Conservation (phyloP, 2,797 vertebrate species). For the Falco cherrug region DNA sequence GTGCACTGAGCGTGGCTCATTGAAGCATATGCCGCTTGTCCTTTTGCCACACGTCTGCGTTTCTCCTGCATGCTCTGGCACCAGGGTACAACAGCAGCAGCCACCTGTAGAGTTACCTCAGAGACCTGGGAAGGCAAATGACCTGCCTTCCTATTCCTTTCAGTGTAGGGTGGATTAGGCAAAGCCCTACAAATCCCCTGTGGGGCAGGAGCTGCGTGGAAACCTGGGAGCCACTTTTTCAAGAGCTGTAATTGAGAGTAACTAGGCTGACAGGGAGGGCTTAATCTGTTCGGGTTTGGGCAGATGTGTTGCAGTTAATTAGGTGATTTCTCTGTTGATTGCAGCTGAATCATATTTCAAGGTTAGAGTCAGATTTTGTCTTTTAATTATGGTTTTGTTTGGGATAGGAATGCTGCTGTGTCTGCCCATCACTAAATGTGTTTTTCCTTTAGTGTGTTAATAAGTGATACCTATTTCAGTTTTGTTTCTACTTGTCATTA, state of each 20-base stretch:
- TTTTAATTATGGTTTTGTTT: background rate
- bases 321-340: background rate
- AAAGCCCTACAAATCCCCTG: background rate
- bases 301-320: background rate
- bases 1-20: background rate
- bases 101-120: background rate
- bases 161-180: background rate
- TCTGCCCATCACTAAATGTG: background rate
- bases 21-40: background rate
- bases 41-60: background rate
- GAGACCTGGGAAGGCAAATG: fast-evolving
- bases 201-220: background rate
- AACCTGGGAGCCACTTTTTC: background rate
- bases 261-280: background rate
- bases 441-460: background rate
- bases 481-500: background rate
- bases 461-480: background rate
- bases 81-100: background rate
- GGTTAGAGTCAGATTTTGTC: background rate
- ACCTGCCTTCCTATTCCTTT: background rate
- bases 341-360: background rate
- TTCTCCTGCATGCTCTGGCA: background rate
- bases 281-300: background rate
- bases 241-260: background rate
- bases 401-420: background rate